Evolutionary conservation across 2,888 invertebrate genomes (phyloP).

Genomic region (Sicus ferrugineus): DNA sequence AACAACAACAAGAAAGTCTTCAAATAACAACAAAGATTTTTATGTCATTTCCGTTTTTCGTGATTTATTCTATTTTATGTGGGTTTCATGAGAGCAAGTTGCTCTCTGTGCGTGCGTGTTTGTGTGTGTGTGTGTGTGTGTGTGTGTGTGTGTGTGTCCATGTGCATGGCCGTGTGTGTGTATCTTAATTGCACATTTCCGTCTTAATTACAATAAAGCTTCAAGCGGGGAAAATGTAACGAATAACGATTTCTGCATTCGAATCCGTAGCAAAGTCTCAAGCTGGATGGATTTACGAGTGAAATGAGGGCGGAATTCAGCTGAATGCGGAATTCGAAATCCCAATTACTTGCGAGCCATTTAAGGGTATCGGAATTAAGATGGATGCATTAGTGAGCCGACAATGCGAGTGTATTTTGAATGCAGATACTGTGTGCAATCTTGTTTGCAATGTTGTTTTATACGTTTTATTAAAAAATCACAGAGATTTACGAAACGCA

Average conservation of each 20-base stretch:
- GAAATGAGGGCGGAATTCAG: too few species aligned
- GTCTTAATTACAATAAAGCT: conserved; percentile 7
- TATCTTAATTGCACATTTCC: conserved; percentile 7
- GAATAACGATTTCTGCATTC: conserved; percentile 13
- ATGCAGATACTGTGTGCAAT: too few species aligned
- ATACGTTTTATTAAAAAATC: too few species aligned
- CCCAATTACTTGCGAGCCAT: too few species aligned
- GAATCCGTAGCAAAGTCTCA: too few species aligned
- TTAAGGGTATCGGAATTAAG: too few species aligned
- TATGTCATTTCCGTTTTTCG: conserved; percentile 51
- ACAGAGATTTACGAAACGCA: too few species aligned
- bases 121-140: background rate
- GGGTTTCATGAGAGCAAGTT: conserved; percentile 1
- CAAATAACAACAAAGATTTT: conserved; percentile 44
- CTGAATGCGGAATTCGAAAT: too few species aligned
- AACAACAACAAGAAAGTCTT: background rate
- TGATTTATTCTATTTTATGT: conserved; percentile 44
- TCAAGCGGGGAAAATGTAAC: background rate
- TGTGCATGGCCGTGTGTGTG: background rate
- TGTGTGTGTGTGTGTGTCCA: background rate
- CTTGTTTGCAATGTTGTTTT: too few species aligned
- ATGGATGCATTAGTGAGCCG: too few species aligned
- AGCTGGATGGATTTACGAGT: too few species aligned
- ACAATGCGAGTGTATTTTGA: too few species aligned
- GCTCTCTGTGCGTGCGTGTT: background rate